Conservation (phyloP, 2,888 invertebrate species). For the Melanargia galathea region DNA sequence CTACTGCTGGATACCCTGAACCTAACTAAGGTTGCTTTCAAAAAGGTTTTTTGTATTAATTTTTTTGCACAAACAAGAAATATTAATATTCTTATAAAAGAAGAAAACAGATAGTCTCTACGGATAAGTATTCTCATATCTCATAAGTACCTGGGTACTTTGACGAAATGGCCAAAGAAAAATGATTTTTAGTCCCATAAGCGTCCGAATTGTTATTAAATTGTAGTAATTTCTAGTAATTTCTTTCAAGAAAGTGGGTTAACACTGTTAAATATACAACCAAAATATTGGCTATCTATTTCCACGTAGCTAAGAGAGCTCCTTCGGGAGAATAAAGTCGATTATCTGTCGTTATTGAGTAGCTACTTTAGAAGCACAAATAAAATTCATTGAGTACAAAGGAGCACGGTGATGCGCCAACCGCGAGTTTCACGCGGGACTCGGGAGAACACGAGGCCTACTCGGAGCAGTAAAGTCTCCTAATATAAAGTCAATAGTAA, state of each 20-base stretch:
- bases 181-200: too few species aligned
- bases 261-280: not conserved
- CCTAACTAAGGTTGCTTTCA: not conserved
- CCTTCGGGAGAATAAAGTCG: not conserved
- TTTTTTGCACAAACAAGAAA: not conserved
- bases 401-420: too few species aligned
- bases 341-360: not conserved
- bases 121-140: too few species aligned
- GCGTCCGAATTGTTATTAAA: too few species aligned
- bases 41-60: not conserved
- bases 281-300: not conserved
- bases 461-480: too few species aligned
- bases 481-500: too few species aligned
- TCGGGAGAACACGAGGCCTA: too few species aligned
- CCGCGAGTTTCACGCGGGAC: too few species aligned
- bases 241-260: not conserved
- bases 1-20: too few species aligned
- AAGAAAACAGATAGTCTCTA: not conserved
- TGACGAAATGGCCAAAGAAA: too few species aligned
- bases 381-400: conserved; percentile 6
- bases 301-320: not conserved
- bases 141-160: too few species aligned
- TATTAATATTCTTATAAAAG: not conserved
- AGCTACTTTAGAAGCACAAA: not conserved
- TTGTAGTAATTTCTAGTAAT: not conserved